Evolutionary conservation across 2,113 vertebrate genomes (phyloP).

Genomic region (Thomomys bottae): DNA sequence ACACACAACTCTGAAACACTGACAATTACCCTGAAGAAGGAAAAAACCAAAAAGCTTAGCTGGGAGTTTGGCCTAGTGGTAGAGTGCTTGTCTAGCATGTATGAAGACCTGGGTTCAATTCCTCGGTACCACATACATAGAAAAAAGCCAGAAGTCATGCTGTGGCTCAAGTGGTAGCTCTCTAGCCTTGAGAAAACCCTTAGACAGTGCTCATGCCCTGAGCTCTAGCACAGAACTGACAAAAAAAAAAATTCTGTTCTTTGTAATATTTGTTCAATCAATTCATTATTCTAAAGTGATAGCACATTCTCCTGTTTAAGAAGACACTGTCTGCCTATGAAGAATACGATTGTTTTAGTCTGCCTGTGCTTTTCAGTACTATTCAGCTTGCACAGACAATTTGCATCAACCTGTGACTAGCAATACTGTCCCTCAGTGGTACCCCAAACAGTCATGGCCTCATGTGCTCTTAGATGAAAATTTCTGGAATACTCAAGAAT

Average conservation of each 20-base stretch:
- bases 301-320: conserved; percentile 75
- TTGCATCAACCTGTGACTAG: conserved; percentile 81
- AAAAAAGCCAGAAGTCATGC: too few relatives aligned
- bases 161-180: too few relatives aligned
- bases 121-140: too few relatives aligned
- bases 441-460: conserved; percentile 78
- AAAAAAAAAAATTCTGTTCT: conserved; percentile 71
- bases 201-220: too few relatives aligned
- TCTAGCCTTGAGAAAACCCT: too few relatives aligned
- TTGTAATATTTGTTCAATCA: conserved; percentile 69
- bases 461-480: conserved; percentile 75
- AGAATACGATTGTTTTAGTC: conserved; percentile 81
- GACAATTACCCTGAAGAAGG: too few relatives aligned
- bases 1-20: not conserved
- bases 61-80: too few relatives aligned
- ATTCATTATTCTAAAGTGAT: conserved; percentile 76
- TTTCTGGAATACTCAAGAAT: conserved; percentile 67
- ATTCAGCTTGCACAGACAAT: conserved; percentile 79
- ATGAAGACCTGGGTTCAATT: too few relatives aligned
- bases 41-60: too few relatives aligned
- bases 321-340: conserved; percentile 77
- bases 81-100: too few relatives aligned
- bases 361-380: not conserved
- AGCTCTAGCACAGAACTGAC: too few relatives aligned
- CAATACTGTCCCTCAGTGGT: conserved; percentile 80